Base-by-base conservation (phyloP, 2,797 vertebrate genomes). In the Hybognathus amarus region DNA sequence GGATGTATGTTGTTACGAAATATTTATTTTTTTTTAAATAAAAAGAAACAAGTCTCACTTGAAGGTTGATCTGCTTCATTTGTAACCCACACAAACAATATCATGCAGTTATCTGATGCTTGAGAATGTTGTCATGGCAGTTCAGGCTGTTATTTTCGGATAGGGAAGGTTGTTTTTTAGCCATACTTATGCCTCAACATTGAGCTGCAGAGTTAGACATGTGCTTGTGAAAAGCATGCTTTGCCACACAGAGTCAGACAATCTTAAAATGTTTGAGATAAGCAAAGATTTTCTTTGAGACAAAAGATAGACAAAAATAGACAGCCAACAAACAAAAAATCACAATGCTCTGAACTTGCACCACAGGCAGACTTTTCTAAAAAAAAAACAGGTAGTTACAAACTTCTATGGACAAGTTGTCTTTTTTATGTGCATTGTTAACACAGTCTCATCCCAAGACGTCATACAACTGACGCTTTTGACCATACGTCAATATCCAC, bases 31-130 rank as follows among this genome's bases (percentile, higher is more conserved):
- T 71, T 20, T 67, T 2, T 18, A 50, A 5, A 61, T n/a, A 61
- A 45, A 77, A 42, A 52, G 27, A 70, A 52, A 52, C 12, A 45
- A 9, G 77, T 22, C 56, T 66, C 12, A 67, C 50, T 30, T 22
- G 40, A 36, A 30, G 52, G 27, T 38, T 68, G 45, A 71, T 69
- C 42, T 50, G 70, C 15, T 77, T 68, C 50, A 66, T 30, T 50
- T 24, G 38, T 4, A 52, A 70, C 30, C 42, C 54, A 63, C 54
- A 50, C 22, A 73, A 85, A 80, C 54, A 59, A 61, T 13, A n/a
- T 70, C 5, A 77, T 80, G 18, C 22, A 61, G 12, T 73, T 63
- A 83, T 83, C 66, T 70, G 54, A 82, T 74, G 80, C 13, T 47
- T 45, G 7, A 79, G 61, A 79, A 85, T 75, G 68, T n/a, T 6